Evolutionary conservation across 1,140 invertebrate genomes (phyloP), one percentile per base, ranked within the genome.

Genomic region (Diprion similis): DNA sequence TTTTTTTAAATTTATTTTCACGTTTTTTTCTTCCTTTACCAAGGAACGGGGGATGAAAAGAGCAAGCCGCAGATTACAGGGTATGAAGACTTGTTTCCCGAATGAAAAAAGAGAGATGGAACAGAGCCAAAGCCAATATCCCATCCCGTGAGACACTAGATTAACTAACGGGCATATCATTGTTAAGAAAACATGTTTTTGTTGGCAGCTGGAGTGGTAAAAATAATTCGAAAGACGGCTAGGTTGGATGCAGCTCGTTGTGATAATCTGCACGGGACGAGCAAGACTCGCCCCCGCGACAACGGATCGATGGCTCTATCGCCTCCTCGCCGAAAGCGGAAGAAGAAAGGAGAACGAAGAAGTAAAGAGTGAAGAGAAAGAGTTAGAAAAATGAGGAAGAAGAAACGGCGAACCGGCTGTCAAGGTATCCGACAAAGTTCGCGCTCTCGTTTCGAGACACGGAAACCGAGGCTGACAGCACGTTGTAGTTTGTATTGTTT

Each of bases 301-400:
- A 59, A 59, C 51, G n/a, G 51, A 59, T 59, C 51, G 51, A 59
- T 59, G 51, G 51, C 51, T 59, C n/a, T 59, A 59, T 59, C 51
- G 51, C 51, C 24, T 37, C 24, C 24, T 37, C 24, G 24, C 24
- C 24, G 24, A 37, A 37, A 37, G 24, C 24, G 6, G 24, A 6
- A 37, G 6, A 37, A 37, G 24, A 37, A 37, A 37, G 2, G 24
- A 37, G 6, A 37, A 37, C 2, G 24, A 37, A 37, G 24, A 37
- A 37, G 6, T 0, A 37, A 37, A 37, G 1, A 37, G 6, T 3
- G 24, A 37, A 37, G n/a, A 37, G 24, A 37, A 37, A 37, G 24
- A 37, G 24, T 37, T 37, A 1, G 24, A 37, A 37, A 37, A 37
- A 37, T 37, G 24, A 37, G 24, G 6, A 37, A 37, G 24, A 37